Percentiles rank a stretch among this genome's conserved stretches.
Conservation (phyloP, 2,888 invertebrate genomes). For the Coelinius sp. region DNA sequence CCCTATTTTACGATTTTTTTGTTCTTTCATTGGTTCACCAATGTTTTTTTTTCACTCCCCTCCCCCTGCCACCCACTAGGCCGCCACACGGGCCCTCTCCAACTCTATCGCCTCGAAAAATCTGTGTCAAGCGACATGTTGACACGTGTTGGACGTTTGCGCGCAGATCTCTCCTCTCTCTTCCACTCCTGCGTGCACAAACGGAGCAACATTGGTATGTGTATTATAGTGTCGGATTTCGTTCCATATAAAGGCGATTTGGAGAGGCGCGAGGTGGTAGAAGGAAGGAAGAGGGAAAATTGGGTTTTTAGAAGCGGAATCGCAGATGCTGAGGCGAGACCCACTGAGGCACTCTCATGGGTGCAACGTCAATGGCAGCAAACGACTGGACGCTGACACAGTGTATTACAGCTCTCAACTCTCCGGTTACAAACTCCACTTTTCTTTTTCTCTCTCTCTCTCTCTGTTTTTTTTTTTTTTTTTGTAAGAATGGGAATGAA, state of each 20-base stretch:
- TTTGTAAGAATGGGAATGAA: not conserved
- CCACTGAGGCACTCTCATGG: constrained; percentile 20
- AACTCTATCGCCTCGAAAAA: constrained; percentile 62
- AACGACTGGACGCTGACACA: constrained; percentile 37
- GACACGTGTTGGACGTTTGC: constrained; percentile 62
- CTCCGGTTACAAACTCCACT: constrained; percentile 17
- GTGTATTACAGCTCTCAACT: constrained; percentile 29
- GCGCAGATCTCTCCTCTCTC: constrained; percentile 49
- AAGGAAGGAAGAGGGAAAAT: constrained; percentile 40
- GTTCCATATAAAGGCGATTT: constrained; percentile 50
- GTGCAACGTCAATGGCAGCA: constrained; percentile 22
- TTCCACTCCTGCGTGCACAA: constrained; percentile 13
- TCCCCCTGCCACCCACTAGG: not conserved
- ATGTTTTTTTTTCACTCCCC: constrained; percentile 7
- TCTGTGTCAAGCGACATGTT: constrained; percentile 67
- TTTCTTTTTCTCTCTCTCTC: not conserved
- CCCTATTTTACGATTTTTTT: constrained; percentile 40
- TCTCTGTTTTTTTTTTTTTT: not conserved
- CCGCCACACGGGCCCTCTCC: constrained; percentile 32
- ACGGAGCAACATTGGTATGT: constrained; percentile 52
- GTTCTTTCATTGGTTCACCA: constrained; percentile 19
- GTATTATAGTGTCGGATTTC: constrained; percentile 63
- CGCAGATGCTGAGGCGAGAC: constrained; percentile 15
- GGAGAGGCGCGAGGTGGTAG: constrained; percentile 33
- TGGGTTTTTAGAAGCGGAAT: constrained; percentile 19